Evolutionary conservation across 2,797 vertebrate species (phyloP).

Genomic region (Okamejei kenojei): DNA sequence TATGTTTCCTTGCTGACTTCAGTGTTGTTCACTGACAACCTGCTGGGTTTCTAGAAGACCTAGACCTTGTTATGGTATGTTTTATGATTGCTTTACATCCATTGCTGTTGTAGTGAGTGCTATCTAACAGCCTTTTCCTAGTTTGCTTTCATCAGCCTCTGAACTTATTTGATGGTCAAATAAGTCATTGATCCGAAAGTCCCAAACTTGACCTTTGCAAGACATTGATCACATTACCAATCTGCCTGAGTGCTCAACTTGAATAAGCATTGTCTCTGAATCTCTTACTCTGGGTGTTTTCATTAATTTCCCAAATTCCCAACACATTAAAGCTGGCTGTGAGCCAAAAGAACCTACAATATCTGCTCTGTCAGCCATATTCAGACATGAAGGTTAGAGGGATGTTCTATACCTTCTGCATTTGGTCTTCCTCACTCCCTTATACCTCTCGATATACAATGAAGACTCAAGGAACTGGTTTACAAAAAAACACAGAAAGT

Average conservation of each 20-base stretch:
- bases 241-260: neutral
- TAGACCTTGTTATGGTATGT: neutral
- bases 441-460: too few relatives aligned
- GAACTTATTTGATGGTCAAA: neutral
- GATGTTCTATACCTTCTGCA: neutral
- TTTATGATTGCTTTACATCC: neutral
- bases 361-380: neutral
- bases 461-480: too few relatives aligned
- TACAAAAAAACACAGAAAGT: too few relatives aligned
- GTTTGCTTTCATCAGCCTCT: neutral
- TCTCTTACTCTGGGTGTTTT: neutral
- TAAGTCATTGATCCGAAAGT: neutral
- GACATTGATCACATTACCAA: neutral
- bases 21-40: neutral
- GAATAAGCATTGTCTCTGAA: neutral
- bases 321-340: neutral
- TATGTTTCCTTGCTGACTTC: neutral
- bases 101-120: neutral
- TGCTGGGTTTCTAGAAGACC: neutral
- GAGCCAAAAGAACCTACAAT: neutral
- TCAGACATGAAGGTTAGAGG: neutral
- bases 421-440: neutral
- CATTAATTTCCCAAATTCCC: neutral
- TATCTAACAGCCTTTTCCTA: neutral
- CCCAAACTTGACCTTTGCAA: neutral